Conservation (phyloP, 2,888 invertebrate species). For the Microctonus aethiopoides region DNA sequence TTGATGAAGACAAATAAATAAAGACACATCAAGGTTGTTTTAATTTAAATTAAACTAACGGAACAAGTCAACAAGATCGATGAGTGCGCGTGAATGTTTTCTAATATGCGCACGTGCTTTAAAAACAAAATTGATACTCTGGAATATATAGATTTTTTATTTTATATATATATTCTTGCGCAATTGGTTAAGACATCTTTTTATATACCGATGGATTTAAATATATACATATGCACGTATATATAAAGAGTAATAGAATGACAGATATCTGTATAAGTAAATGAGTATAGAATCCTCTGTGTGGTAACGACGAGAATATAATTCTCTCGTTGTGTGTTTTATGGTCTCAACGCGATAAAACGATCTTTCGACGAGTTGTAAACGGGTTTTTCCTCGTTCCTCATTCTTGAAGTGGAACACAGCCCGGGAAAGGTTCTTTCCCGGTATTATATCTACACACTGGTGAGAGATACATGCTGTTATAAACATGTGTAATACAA, state of each 20-base stretch:
- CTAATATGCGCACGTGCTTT: too few species aligned
- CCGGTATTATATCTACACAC: constrained; percentile 24
- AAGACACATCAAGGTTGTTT: constrained; percentile 1
- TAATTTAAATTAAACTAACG: not conserved
- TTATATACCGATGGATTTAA: too few species aligned
- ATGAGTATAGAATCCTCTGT: constrained; percentile 14
- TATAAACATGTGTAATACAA: constrained; percentile 11
- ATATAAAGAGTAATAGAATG: not conserved
- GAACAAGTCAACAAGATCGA: not conserved
- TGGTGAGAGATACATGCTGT: constrained; percentile 8
- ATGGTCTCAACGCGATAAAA: constrained; percentile 46
- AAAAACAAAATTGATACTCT: not conserved
- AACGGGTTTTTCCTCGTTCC: constrained; percentile 46
- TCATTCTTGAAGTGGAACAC: constrained; percentile 32
- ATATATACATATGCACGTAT: too few species aligned
- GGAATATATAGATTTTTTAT: too few species aligned
- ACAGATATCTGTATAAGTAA: constrained; percentile 17
- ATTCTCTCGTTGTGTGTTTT: constrained; percentile 38
- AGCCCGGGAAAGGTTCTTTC: constrained; percentile 25
- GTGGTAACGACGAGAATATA: not conserved
- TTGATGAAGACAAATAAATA: not conserved
- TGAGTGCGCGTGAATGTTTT: not conserved
- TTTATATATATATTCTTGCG: not conserved
- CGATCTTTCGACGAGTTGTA: constrained; percentile 46
- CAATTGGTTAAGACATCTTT: not conserved